phyloP scores from a whole-genome alignment of 2,797 vertebrate species.

The Phyllotis vaccarum region DNA sequence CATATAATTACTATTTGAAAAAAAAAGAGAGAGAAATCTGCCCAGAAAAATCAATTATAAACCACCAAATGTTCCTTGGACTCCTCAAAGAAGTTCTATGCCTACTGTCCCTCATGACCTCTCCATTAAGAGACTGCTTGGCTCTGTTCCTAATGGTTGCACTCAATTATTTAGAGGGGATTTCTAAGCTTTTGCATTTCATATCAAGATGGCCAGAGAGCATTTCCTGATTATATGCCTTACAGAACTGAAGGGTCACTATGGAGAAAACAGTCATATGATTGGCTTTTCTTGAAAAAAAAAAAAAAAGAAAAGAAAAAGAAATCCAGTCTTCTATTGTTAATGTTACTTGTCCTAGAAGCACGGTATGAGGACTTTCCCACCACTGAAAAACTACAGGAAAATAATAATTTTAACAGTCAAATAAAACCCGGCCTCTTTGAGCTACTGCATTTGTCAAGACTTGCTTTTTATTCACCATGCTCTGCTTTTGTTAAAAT shows the following conservation, averaged over 20 bases:
- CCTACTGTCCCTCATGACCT: constrained; percentile 60
- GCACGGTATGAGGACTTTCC: background rate
- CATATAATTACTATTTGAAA: constrained; percentile 83
- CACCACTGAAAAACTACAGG: constrained; percentile 17
- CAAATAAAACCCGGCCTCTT: background rate
- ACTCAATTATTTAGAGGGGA: constrained; percentile 83
- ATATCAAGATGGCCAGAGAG: constrained; percentile 75
- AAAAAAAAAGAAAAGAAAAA: background rate
- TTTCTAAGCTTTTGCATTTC: constrained; percentile 80
- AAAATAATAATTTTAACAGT: constrained; percentile 4
- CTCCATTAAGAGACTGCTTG: constrained; percentile 78
- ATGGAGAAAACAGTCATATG: constrained; percentile 60
- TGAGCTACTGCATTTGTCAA: background rate
- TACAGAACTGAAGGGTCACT: constrained; percentile 66
- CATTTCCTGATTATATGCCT: constrained; percentile 68
- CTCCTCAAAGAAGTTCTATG: constrained; percentile 75
- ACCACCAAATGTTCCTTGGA: constrained; percentile 79
- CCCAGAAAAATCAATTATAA: constrained; percentile 84
- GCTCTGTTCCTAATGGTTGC: constrained; percentile 76
- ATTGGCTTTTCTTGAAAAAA: constrained; percentile 52
- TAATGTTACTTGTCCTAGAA: background rate
- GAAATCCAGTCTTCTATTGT: background rate
- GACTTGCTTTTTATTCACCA: background rate
- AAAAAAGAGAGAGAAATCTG: constrained; percentile 81
- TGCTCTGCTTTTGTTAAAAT: background rate